Conservation (phyloP, 1,140 invertebrate genomes). For the Lethrus apterus region DNA sequence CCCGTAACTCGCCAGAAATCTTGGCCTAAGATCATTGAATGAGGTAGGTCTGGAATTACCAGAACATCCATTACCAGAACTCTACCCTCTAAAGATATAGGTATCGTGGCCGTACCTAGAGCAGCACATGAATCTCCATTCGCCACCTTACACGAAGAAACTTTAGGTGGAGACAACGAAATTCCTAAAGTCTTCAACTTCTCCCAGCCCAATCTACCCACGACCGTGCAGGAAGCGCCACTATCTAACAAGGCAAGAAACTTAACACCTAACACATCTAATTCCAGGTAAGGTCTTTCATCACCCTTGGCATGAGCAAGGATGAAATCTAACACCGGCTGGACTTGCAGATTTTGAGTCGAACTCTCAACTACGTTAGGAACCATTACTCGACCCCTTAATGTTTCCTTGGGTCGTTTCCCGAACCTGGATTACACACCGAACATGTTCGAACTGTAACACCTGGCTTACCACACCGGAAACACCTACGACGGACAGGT, state of each 20-base stretch:
- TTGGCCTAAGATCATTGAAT: slow-evolving; percentile 17
- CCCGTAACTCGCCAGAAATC: slow-evolving; percentile 21
- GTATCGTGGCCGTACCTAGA: neutral
- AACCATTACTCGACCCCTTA: neutral
- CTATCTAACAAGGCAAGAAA: neutral
- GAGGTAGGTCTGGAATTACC: slow-evolving; percentile 9
- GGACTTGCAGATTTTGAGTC: neutral
- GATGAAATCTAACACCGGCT: neutral
- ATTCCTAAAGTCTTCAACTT: neutral
- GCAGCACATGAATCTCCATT: neutral
- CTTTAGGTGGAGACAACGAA: neutral
- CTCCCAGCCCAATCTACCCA: neutral
- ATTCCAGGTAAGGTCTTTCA: neutral
- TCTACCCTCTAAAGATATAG: neutral
- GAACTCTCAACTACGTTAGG: neutral
- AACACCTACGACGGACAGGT: neutral
- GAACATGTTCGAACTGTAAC: neutral
- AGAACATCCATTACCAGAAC: slow-evolving; percentile 9
- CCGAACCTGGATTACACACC: neutral
- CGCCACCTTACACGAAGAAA: neutral
- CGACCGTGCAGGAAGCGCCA: neutral
- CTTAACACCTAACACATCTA: neutral
- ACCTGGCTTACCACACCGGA: neutral
- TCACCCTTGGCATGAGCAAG: neutral
- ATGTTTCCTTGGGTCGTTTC: neutral